Conservation (phyloP, 2,888 invertebrate genomes). For the Amiota mariae region DNA sequence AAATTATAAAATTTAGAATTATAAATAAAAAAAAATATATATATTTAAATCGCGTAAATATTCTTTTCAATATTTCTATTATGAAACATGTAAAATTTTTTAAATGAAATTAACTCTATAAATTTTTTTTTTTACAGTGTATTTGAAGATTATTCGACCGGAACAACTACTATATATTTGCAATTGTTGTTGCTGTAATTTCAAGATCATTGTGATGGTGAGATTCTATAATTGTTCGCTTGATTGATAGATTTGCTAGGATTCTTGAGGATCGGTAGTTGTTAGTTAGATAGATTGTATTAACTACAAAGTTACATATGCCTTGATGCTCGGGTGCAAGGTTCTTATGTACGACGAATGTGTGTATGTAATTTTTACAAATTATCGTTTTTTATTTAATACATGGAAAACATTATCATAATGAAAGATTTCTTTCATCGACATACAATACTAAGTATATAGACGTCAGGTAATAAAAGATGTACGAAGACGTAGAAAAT, state of each 20-base stretch:
- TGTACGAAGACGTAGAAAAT: conserved; percentile 58
- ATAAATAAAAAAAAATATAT: background rate
- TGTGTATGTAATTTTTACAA: conserved; percentile 22
- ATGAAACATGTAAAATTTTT: background rate
- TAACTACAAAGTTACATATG: conserved; percentile 33
- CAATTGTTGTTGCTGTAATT: conserved; percentile 1
- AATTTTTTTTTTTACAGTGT: conserved; percentile 26
- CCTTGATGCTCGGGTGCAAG: conserved; percentile 66
- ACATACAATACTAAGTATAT: too few species aligned
- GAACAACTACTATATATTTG: background rate
- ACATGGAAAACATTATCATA: too few species aligned
- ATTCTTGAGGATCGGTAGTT: background rate
- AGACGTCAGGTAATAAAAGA: background rate
- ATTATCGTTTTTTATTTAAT: conserved; percentile 26
- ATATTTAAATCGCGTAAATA: background rate
- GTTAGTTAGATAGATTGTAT: conserved; percentile 8
- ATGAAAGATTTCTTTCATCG: too few species aligned
- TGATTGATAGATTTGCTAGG: conserved; percentile 9
- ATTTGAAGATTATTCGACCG: conserved; percentile 6
- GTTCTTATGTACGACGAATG: conserved; percentile 44
- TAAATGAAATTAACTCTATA: background rate
- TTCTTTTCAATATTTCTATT: too few species aligned
- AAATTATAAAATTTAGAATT: background rate
- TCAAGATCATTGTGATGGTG: background rate
- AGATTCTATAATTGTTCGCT: background rate